These are phyloP conservation scores for Molorchus minor DNA, from an alignment of 2,888 invertebrate genomes.

Conservation along the genomic window DNA sequence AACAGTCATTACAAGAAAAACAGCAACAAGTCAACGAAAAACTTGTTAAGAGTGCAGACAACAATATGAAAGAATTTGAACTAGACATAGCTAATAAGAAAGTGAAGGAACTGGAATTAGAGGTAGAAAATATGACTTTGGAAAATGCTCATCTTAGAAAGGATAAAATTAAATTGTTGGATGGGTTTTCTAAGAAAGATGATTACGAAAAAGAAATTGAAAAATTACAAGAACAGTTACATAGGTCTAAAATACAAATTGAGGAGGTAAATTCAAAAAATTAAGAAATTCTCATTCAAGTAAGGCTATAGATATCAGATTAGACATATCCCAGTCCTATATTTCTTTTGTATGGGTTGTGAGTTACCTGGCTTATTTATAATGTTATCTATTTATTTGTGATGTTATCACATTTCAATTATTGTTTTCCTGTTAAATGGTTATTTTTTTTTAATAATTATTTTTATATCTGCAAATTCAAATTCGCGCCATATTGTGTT, in stretches of 20 bases:
- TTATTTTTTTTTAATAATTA: too few species aligned
- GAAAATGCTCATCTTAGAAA: conserved; percentile 31
- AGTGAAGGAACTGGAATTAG: conserved; percentile 43
- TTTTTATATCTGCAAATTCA: too few species aligned
- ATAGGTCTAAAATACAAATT: conserved; percentile 18
- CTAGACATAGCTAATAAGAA: conserved; percentile 48
- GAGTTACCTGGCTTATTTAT: too few species aligned
- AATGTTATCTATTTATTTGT: too few species aligned
- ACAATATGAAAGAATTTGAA: conserved; percentile 47
- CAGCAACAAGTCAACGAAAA: conserved; percentile 22
- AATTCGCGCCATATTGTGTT: too few species aligned
- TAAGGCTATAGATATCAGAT: too few species aligned
- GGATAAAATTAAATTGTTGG: not conserved
- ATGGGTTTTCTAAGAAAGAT: not conserved
- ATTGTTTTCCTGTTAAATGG: too few species aligned
- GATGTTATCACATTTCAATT: too few species aligned
- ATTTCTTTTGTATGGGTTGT: too few species aligned
- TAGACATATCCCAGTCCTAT: too few species aligned
- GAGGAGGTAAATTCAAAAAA: conserved; percentile 27
- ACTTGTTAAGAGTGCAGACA: conserved; percentile 22
- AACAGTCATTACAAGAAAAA: conserved; percentile 51
- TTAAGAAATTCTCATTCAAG: too few species aligned
- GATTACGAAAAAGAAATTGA: conserved; percentile 12
- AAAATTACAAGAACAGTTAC: not conserved
- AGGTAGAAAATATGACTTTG: conserved; percentile 25